These are phyloP conservation scores for Apodemus speciosus DNA, from an alignment of 2,113 vertebrate genomes.

Conservation along the genomic window DNA sequence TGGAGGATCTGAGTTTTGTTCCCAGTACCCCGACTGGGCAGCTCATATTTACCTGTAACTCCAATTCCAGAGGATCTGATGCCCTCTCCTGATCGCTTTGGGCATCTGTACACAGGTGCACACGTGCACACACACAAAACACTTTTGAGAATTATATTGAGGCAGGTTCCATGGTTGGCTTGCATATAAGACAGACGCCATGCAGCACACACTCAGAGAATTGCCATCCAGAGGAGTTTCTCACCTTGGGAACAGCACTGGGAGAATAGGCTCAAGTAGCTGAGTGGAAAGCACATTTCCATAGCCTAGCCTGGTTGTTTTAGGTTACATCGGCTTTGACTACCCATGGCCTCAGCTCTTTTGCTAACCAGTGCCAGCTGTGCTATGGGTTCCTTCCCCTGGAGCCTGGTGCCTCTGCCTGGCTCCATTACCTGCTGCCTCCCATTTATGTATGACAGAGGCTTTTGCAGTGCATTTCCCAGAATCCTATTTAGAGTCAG, in stretches of 20 bases:
- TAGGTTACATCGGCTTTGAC: neutral
- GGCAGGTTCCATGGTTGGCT: neutral
- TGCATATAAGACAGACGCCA: neutral
- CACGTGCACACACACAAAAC: neutral
- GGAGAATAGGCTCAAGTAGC: neutral
- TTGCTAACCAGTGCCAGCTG: slow-evolving; percentile 13
- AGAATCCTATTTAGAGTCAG: slow-evolving; percentile 55
- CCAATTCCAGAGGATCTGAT: neutral
- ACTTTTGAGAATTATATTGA: neutral
- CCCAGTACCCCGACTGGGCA: neutral
- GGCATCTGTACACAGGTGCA: neutral
- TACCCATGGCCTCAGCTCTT: neutral
- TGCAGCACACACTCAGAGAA: neutral
- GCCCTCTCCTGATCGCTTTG: neutral
- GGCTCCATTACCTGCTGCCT: neutral
- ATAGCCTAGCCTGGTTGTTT: neutral
- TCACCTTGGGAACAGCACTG: neutral
- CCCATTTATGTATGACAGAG: slow-evolving; percentile 44
- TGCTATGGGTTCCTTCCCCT: neutral
- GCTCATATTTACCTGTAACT: neutral
- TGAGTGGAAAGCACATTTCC: neutral
- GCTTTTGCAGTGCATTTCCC: slow-evolving; percentile 42
- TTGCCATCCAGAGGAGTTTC: neutral
- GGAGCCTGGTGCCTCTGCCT: neutral
- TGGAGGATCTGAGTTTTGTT: neutral